Conservation (phyloP, 2,888 invertebrate species). For the Esperia sulphurella region DNA sequence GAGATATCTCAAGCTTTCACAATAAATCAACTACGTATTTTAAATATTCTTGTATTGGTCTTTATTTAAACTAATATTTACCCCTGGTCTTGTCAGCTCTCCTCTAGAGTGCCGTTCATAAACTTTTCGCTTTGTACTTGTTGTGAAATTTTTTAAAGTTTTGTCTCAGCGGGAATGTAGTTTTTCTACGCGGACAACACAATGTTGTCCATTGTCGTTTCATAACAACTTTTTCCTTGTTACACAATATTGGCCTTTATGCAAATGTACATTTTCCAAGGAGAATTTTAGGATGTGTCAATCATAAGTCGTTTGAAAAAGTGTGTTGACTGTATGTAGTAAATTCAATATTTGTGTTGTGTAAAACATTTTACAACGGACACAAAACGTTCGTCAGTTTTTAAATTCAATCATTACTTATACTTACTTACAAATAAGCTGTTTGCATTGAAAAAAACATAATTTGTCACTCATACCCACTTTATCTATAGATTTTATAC, state of each 20-base stretch:
- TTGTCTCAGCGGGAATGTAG: slow-evolving; percentile 5
- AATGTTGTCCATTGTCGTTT: not conserved
- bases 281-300: not conserved
- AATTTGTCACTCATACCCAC: no score
- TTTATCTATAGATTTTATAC: no score
- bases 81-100: not conserved
- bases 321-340: no score
- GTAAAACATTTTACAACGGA: no score
- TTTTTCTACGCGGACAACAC: slow-evolving; percentile 7
- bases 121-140: slow-evolving; percentile 6
- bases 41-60: no score
- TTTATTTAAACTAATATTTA: no score
- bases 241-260: not conserved
- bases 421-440: no score
- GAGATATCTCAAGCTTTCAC: no score
- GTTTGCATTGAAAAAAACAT: no score
- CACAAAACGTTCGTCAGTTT: no score
- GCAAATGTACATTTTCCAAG: not conserved
- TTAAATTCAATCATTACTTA: not conserved
- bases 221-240: not conserved
- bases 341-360: no score
- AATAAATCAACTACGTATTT: no score
- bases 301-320: not conserved
- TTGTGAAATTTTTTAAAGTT: slow-evolving; percentile 12
- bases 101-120: slow-evolving; percentile 7